Conservation (phyloP, 2,888 invertebrate genomes). For the Cremastinae sp. region DNA sequence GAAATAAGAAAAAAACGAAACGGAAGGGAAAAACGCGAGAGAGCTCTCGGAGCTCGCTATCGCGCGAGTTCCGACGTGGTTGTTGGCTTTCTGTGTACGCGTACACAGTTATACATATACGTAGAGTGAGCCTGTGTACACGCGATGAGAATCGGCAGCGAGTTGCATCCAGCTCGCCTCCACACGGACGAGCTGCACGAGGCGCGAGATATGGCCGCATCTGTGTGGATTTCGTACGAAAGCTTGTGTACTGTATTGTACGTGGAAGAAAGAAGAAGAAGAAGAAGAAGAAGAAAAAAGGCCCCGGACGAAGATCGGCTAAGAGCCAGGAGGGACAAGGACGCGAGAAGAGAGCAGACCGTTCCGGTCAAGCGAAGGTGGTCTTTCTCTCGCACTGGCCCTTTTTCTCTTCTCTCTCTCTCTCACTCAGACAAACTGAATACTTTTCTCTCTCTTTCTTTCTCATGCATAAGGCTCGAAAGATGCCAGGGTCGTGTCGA, state of each 20-base stretch:
- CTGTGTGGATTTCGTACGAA: background rate
- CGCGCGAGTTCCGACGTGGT: constrained; percentile 50
- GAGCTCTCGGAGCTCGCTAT: constrained; percentile 32
- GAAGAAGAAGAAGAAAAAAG: no score
- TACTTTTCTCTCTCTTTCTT: constrained; percentile 34
- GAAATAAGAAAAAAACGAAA: constrained; percentile 35
- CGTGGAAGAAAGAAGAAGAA: no score
- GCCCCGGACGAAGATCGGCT: constrained; percentile 5
- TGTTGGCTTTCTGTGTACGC: constrained; percentile 2
- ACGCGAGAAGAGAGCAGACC: constrained; percentile 75
- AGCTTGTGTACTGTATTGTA: background rate
- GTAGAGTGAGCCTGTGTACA: background rate
- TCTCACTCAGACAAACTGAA: constrained; percentile 34
- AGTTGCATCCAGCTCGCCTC: constrained; percentile 36
- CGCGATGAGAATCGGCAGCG: constrained; percentile 23
- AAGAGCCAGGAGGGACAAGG: constrained; percentile 33
- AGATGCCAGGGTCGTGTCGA: constrained; percentile 52
- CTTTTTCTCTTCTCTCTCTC: constrained; percentile 40
- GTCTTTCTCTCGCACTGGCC: constrained; percentile 37
- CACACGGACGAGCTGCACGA: constrained; percentile 10
- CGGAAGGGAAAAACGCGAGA: constrained; percentile 49
- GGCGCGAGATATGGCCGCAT: constrained; percentile 13
- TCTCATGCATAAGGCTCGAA: constrained; percentile 24
- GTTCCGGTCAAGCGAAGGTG: constrained; percentile 74
- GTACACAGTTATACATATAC: background rate